Conservation (phyloP, 2,113 vertebrate species). For the Condylura cristata region DNA sequence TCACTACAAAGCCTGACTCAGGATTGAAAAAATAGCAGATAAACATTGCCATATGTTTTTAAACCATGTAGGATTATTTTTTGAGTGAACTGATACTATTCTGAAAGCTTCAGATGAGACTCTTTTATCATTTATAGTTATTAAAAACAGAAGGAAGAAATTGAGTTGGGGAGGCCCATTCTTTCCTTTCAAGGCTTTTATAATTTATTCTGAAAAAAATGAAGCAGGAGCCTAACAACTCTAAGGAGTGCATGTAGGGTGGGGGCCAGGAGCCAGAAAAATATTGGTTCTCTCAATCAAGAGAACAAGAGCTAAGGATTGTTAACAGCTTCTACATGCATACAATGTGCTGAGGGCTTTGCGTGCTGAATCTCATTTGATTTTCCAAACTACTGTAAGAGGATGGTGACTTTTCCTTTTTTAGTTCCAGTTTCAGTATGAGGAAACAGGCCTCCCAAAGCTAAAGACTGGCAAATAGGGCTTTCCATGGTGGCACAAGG, state of each 20-base stretch:
- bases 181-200: neutral
- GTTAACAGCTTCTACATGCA: neutral
- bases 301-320: neutral
- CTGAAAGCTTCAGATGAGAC: constrained; percentile 23
- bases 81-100: neutral
- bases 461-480: too few species aligned
- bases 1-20: constrained; percentile 60
- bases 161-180: neutral
- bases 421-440: neutral
- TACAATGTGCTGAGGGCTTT: neutral
- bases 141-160: constrained; percentile 57
- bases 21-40: constrained; percentile 66
- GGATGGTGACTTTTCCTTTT: neutral
- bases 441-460: neutral
- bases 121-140: constrained; percentile 52
- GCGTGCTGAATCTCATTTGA: neutral
- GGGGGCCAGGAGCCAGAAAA: neutral
- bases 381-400: neutral
- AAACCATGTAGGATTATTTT: neutral
- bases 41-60: constrained; percentile 72
- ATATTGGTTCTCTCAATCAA: neutral
- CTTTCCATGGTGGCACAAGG: too few species aligned
- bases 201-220: neutral
- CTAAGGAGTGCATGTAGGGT: neutral
- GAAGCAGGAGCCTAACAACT: neutral